Evolutionary conservation across 2,888 invertebrate genomes (phyloP), one percentile per base, ranked within the genome.

Genomic region (Poecilobothrus nobilitatus): DNA sequence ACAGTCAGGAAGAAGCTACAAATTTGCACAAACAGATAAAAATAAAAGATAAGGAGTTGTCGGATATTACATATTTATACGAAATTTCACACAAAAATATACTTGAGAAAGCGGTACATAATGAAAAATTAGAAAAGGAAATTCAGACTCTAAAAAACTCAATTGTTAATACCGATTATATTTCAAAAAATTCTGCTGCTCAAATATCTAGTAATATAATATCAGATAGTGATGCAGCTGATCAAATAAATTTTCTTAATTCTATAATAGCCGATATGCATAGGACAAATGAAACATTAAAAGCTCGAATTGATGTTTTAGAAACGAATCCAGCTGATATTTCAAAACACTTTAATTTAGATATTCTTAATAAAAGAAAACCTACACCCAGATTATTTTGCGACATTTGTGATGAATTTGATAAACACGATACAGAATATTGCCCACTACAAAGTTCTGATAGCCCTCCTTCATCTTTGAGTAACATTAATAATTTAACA

Each of bases 321-420:
- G 92, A 93, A 79, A 78, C 80, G 9, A 71, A 78, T 69, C 77
- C 81, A 21, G 76, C 74, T 12, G 80, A 81, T 68, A 61, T 66
- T 10, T 21, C 18, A 65, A 12, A 37, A 15, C 44, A 22, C 22
- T 33, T 62, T 33, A 5, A 22, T 64, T 9, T 66, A 27, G 27
- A 12, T 63, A 80, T 84, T 41, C 78, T 84, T 7, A 79, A 84
- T 33, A 78, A 77, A 68, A 76, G 81, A 2, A 78, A 79, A 67
- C 81, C 81, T 22, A 87, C 94, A 3, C 94, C 94, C 63, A 89
- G 97, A 33, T 83, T 92, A 77, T 97, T 94, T 85, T 98, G 97
- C 86, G 97, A 98, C 85, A 97, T 97, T 76, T 98, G 97, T 82
- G 97, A 97, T 84, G 87, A 89, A 80, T 98, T 97, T 84, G 97